Evolutionary conservation across 2,797 vertebrate species (phyloP).

Genomic region (Xiphorhynchus erythropygius): DNA sequence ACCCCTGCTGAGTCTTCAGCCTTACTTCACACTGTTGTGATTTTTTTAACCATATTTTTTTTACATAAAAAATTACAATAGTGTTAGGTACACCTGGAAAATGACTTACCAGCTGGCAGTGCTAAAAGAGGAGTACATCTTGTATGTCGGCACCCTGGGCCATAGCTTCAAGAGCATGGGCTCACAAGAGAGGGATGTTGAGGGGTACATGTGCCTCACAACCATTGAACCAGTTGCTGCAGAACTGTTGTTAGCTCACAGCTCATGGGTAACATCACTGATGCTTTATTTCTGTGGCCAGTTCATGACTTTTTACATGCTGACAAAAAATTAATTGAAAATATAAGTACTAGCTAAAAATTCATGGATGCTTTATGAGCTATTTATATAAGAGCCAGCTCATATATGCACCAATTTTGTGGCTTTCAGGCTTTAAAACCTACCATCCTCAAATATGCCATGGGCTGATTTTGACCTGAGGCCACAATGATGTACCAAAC

Average conservation of each 20-base stretch:
- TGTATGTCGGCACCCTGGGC: background rate
- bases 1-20: background rate
- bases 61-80: background rate
- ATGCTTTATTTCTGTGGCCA: background rate
- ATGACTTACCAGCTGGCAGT: background rate
- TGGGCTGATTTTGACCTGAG: background rate
- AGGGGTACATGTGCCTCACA: rapidly evolving
- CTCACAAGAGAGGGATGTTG: background rate
- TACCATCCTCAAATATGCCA: rapidly evolving
- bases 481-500: background rate
- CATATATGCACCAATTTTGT: background rate
- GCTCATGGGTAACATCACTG: rapidly evolving
- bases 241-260: background rate
- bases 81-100: background rate
- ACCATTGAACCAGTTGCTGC: rapidly evolving
- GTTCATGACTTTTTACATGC: background rate
- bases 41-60: background rate
- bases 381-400: background rate
- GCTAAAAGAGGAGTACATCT: background rate
- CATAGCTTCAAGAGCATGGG: background rate
- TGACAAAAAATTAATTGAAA: background rate
- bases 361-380: background rate
- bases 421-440: background rate
- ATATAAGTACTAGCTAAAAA: background rate
- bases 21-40: background rate